Percentiles rank a stretch among this genome's conserved stretches.
These are phyloP conservation scores for Torymus texanus DNA, from an alignment of 2,888 invertebrate species.

Conservation along the genomic window DNA sequence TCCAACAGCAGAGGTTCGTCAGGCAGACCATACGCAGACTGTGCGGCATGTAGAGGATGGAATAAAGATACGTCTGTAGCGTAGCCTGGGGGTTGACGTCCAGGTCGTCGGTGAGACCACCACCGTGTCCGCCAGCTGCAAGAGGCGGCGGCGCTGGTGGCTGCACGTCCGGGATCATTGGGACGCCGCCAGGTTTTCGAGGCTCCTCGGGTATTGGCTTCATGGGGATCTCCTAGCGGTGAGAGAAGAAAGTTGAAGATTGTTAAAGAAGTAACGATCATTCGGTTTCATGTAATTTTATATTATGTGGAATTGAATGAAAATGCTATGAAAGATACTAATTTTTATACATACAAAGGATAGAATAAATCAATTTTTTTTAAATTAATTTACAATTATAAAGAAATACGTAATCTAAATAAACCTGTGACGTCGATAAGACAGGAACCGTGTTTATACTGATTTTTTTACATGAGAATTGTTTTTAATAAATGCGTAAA, in stretches of 20 bases:
- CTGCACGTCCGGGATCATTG: slow-evolving; percentile 64
- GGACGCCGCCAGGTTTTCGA: slow-evolving; percentile 64
- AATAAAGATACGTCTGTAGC: slow-evolving; percentile 83
- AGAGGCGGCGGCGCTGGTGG: background rate
- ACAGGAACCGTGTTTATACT: no score
- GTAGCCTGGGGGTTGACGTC: slow-evolving; percentile 66
- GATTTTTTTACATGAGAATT: background rate
- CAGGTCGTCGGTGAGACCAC: background rate
- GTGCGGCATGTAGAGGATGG: slow-evolving; percentile 93
- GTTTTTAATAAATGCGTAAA: background rate
- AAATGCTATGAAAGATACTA: no score
- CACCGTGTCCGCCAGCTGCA: background rate
- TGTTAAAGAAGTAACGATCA: no score
- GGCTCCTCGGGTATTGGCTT: slow-evolving; percentile 58
- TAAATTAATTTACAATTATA: no score
- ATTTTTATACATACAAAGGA: no score
- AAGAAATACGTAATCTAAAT: no score
- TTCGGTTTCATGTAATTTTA: no score
- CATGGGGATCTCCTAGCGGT: slow-evolving; percentile 66
- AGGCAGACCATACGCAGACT: slow-evolving; percentile 91
- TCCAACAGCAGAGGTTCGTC: slow-evolving; percentile 98
- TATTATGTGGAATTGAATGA: no score
- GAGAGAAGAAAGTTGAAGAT: no score
- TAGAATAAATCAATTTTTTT: no score
- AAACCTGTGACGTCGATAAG: no score